phyloP scores from a whole-genome alignment of 2,888 invertebrate genomes.

The Opisthograptis luteolata region DNA sequence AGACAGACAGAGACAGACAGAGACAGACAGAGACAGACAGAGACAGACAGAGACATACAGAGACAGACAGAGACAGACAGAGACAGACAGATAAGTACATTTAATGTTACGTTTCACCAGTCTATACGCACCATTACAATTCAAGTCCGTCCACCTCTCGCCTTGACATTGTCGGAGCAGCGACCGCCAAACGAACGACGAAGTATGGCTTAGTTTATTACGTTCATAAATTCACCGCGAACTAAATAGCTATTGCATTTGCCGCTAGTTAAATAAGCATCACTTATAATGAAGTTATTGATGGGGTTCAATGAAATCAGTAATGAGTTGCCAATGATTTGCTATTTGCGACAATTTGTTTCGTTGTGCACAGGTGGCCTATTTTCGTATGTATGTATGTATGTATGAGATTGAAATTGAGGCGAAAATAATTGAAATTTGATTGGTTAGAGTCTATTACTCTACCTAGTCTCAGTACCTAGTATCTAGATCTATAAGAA shows the following conservation, averaged over 20 bases:
- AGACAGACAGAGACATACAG: too few species aligned
- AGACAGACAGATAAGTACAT: too few species aligned
- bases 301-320: background rate
- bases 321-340: conserved; percentile 16
- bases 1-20: too few species aligned
- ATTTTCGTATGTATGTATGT: too few species aligned
- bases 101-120: too few species aligned
- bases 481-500: too few species aligned
- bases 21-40: too few species aligned
- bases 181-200: conserved; percentile 5
- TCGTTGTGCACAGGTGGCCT: conserved; percentile 6
- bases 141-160: conserved; percentile 7
- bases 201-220: too few species aligned
- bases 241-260: conserved; percentile 6
- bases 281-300: conserved; percentile 2
- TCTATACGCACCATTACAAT: conserved; percentile 3
- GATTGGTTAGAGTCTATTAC: background rate
- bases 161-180: conserved; percentile 16
- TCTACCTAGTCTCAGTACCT: too few species aligned
- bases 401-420: background rate
- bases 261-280: conserved; percentile 17
- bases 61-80: too few species aligned
- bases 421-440: too few species aligned
- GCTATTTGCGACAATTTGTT: conserved; percentile 13
- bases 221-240: conserved; percentile 2